phyloP scores from a whole-genome alignment of 2,113 vertebrate genomes.

The Megaleporinus macrocephalus region DNA sequence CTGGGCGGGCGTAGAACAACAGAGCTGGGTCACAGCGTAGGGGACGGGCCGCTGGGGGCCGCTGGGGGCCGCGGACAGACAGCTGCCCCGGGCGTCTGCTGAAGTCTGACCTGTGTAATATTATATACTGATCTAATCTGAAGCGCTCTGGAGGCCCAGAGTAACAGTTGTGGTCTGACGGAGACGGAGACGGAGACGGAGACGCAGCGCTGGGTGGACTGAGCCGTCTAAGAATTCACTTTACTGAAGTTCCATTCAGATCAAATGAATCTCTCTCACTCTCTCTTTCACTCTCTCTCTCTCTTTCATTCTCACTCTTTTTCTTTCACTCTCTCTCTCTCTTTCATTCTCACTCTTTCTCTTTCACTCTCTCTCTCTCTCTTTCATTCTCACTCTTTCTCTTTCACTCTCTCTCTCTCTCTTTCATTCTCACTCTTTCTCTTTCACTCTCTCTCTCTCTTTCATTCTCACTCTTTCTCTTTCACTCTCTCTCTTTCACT shows the following conservation, averaged over 20 bases:
- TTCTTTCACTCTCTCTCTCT: constrained; percentile 9
- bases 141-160: constrained; percentile 60
- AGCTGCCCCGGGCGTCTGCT: constrained; percentile 59
- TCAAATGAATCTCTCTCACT: constrained; percentile 74
- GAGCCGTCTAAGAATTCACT: constrained; percentile 73
- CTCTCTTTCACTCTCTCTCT: constrained; percentile 44
- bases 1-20: constrained; percentile 27
- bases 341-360: neutral
- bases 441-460: neutral
- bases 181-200: constrained; percentile 68
- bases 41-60: constrained; percentile 58
- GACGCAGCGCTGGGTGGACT: constrained; percentile 68
- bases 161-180: constrained; percentile 70
- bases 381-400: too few species aligned
- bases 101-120: constrained; percentile 72
- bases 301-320: too few species aligned
- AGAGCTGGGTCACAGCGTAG: constrained; percentile 49
- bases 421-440: neutral
- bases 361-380: neutral
- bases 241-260: constrained; percentile 79
- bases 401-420: constrained; percentile 3
- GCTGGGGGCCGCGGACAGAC: constrained; percentile 44
- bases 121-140: constrained; percentile 77
- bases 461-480: neutral
- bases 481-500: neutral